phyloP scores from a whole-genome alignment of 2,113 vertebrate species.

The Neotoma lepida region DNA sequence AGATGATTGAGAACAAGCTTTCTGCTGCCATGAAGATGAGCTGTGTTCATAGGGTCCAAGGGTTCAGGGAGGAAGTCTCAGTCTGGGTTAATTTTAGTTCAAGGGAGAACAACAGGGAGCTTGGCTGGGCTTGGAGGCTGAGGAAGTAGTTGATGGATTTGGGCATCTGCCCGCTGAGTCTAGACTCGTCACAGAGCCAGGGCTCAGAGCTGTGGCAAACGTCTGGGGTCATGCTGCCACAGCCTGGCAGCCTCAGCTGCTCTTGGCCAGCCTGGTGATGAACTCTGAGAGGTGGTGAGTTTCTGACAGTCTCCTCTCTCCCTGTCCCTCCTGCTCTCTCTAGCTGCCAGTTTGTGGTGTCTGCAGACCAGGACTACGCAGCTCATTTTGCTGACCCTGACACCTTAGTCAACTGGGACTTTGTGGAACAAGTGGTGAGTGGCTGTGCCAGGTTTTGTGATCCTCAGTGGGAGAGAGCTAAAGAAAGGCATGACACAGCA shows the following conservation, averaged over 20 bases:
- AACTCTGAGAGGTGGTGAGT: not conserved
- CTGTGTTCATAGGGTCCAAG: not conserved
- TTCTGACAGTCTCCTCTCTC: slow-evolving; percentile 37
- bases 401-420: slow-evolving; percentile 98
- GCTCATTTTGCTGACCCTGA: slow-evolving; percentile 98
- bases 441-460: slow-evolving; percentile 21
- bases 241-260: not conserved
- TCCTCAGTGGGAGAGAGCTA: not conserved
- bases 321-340: slow-evolving; percentile 65
- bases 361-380: slow-evolving; percentile 97
- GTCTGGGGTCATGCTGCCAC: not conserved
- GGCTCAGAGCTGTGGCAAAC: not conserved
- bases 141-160: slow-evolving; percentile 55
- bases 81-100: slow-evolving; percentile 65
- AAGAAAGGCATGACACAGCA: not conserved
- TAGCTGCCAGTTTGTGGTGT: slow-evolving; percentile 99
- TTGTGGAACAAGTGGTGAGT: slow-evolving; percentile 99
- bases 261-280: not conserved
- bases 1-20: slow-evolving; percentile 29
- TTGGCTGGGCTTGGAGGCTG: slow-evolving; percentile 35
- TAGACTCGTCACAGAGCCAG: not conserved
- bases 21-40: not conserved
- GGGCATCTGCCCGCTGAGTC: not conserved
- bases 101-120: not conserved
- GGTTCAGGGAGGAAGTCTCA: not conserved